A percentile compares a stretch with the other conserved stretches of the same genome.
phyloP scores from a whole-genome alignment of 1,140 invertebrate genomes.

The Drosophila pruinosa region DNA sequence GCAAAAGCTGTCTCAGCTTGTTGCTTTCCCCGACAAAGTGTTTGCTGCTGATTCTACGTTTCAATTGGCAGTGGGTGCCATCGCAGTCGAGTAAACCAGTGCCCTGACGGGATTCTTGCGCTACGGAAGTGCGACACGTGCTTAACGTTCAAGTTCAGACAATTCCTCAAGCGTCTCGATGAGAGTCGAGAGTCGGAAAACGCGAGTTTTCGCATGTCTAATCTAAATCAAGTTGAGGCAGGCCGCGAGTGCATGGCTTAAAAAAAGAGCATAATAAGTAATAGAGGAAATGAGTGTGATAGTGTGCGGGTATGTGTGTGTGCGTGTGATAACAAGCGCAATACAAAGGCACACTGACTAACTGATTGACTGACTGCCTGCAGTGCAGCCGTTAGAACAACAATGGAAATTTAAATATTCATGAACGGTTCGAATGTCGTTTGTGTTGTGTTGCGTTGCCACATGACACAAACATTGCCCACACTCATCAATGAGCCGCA shows the following conservation, averaged over 20 bases:
- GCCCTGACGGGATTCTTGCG: slow-evolving; percentile 53
- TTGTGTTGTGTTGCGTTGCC: slow-evolving; percentile 16
- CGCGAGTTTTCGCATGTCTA: slow-evolving; percentile 15
- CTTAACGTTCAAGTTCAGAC: not conserved
- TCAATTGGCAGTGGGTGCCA: slow-evolving; percentile 47
- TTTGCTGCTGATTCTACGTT: slow-evolving; percentile 2
- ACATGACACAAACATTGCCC: slow-evolving; percentile 13
- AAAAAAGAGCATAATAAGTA: not conserved
- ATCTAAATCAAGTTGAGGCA: slow-evolving; percentile 21
- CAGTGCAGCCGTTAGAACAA: slow-evolving; percentile 29
- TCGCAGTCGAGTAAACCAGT: slow-evolving; percentile 44
- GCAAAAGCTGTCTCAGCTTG: slow-evolving; percentile 13
- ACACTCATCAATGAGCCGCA: slow-evolving; percentile 24
- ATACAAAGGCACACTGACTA: not conserved
- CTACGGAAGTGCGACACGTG: slow-evolving; percentile 64
- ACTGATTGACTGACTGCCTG: not conserved
- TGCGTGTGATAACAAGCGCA: not conserved
- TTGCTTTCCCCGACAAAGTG: slow-evolving; percentile 23
- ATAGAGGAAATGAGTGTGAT: not conserved
- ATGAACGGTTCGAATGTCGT: slow-evolving; percentile 49
- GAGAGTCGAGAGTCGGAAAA: slow-evolving; percentile 2
- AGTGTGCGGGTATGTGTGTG: not conserved
- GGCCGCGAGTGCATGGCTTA: not conserved
- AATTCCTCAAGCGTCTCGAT: not conserved
- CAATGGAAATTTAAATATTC: slow-evolving; percentile 75